A percentile compares a stretch with the other conserved stretches of the same genome.
These are phyloP conservation scores for Tetragnatha montana DNA, from an alignment of 2,888 invertebrate genomes.

Conservation along the genomic window DNA sequence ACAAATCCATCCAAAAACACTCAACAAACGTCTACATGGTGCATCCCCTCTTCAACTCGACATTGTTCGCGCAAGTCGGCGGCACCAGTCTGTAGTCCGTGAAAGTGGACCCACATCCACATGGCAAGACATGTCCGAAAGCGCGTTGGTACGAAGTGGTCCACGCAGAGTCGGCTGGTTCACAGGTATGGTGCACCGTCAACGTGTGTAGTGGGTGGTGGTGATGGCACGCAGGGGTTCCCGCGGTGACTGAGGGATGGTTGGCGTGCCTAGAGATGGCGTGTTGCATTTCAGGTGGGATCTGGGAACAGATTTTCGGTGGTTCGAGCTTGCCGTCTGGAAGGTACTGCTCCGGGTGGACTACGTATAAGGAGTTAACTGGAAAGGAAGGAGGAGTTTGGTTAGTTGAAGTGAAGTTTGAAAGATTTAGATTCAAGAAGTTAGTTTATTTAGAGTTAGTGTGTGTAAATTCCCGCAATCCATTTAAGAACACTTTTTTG, in stretches of 20 bases:
- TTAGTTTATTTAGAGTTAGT: background rate
- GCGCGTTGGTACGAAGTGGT: constrained; percentile 9
- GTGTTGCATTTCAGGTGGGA: constrained; percentile 16
- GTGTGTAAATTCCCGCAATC: too few species aligned
- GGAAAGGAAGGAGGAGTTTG: background rate
- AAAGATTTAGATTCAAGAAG: background rate
- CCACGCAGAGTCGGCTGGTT: constrained; percentile 19
- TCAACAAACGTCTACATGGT: background rate
- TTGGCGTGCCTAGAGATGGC: constrained; percentile 37
- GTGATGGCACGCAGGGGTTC: constrained; percentile 14
- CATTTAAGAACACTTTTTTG: too few species aligned
- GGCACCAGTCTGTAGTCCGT: constrained; percentile 47
- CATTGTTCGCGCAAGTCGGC: background rate
- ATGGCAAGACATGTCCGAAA: constrained; percentile 18
- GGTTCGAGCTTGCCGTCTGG: constrained; percentile 40
- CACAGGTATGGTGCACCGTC: background rate
- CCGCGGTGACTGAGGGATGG: constrained; percentile 14
- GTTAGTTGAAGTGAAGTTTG: background rate
- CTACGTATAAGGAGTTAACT: constrained; percentile 55
- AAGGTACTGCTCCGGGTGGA: constrained; percentile 48
- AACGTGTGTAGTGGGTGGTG: constrained; percentile 21
- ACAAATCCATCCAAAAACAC: too few species aligned
- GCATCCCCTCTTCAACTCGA: constrained; percentile 2
- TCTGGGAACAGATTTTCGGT: constrained; percentile 35
- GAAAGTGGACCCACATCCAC: constrained; percentile 45